These are phyloP conservation scores for Pardosa pseudoannulata DNA, from an alignment of 2,888 invertebrate species.

Conservation along the genomic window DNA sequence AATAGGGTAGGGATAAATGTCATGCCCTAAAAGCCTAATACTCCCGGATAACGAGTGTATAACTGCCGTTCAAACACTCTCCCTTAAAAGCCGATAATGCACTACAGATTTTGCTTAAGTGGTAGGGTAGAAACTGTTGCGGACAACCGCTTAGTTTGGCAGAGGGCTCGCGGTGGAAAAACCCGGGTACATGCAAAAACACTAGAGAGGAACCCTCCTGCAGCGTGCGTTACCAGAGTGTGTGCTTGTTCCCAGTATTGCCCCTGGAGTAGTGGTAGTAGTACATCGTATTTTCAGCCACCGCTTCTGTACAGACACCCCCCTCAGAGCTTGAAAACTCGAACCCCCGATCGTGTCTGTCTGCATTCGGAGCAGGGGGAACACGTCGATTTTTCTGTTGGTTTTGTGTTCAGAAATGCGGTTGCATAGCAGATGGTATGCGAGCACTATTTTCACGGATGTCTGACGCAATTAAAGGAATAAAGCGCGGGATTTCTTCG, in stretches of 20 bases:
- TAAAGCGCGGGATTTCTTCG: too few species aligned
- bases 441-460: too few species aligned
- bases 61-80: slow-evolving; percentile 18
- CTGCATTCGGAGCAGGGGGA: too few species aligned
- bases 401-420: too few species aligned
- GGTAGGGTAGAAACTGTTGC: slow-evolving; percentile 30
- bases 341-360: background rate
- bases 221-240: slow-evolving; percentile 20
- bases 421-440: too few species aligned
- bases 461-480: too few species aligned
- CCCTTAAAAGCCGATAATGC: slow-evolving; percentile 61
- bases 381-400: too few species aligned
- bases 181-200: slow-evolving; percentile 55
- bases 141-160: background rate
- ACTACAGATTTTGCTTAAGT: slow-evolving; percentile 54
- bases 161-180: slow-evolving; percentile 12
- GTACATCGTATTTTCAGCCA: slow-evolving; percentile 36
- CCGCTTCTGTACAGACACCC: slow-evolving; percentile 30
- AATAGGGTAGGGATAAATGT: background rate
- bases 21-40: background rate
- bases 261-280: background rate
- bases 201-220: slow-evolving; percentile 35
- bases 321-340: slow-evolving; percentile 28
- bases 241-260: slow-evolving; percentile 1
- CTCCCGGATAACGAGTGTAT: background rate